Evolutionary conservation across 2,113 vertebrate genomes (phyloP).

Genomic region (Oreochromis tanganicae): DNA sequence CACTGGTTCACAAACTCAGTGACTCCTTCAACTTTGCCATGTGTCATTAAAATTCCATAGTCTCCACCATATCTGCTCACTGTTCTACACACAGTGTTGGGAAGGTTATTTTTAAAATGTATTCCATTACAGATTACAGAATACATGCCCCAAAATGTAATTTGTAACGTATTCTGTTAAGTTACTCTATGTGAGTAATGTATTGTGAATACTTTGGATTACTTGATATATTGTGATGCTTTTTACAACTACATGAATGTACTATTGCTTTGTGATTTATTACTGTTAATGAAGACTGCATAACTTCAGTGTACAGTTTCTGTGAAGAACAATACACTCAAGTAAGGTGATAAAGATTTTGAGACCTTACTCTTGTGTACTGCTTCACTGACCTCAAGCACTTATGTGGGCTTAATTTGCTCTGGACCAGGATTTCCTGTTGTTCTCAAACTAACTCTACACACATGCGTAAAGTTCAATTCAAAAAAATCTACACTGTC

Average conservation of each 20-base stretch:
- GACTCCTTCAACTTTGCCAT: neutral
- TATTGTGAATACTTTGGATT: neutral
- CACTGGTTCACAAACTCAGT: neutral
- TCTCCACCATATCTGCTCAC: neutral
- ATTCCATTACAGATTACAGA: neutral
- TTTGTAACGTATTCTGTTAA: neutral
- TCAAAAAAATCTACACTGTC: neutral
- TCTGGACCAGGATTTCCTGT: neutral
- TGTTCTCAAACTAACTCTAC: neutral
- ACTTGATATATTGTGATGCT: neutral
- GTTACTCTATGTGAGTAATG: neutral
- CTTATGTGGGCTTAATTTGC: neutral
- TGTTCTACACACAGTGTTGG: neutral
- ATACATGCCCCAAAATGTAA: neutral
- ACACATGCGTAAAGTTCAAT: neutral
- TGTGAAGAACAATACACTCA: neutral
- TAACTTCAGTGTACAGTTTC: neutral
- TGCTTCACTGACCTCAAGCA: slow-evolving; percentile 21
- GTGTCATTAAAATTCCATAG: neutral
- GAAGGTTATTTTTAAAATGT: neutral
- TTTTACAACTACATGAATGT: neutral
- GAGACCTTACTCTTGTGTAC: neutral
- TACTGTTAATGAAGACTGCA: neutral
- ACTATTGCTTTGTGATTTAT: neutral
- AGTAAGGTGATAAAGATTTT: neutral